A percentile compares a stretch with the other conserved stretches of the same genome.
Evolutionary conservation across 2,888 invertebrate genomes (phyloP).

Genomic region (Crepidodera aurea): DNA sequence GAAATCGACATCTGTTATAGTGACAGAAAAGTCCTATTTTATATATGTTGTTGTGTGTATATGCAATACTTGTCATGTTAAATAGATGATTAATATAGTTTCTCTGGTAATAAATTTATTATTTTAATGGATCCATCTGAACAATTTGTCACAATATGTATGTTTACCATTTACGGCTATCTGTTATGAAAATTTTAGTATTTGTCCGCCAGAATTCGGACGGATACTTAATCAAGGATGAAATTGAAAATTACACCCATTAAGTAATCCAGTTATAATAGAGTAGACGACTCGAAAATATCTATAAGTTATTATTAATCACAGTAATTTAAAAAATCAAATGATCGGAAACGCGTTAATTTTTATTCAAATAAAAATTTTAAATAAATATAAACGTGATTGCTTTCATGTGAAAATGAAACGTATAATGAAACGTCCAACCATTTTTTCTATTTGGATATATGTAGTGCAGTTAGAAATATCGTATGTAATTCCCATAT

Average conservation of each 20-base stretch:
- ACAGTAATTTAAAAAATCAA: no score
- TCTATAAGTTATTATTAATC: no score
- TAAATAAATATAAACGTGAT: no score
- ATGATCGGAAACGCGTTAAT: no score
- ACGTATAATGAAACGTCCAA: no score
- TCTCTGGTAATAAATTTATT: constrained; percentile 36
- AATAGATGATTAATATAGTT: constrained; percentile 35
- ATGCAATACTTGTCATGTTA: constrained; percentile 37
- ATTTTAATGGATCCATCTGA: constrained; percentile 37
- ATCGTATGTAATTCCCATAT: no score
- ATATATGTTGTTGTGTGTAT: constrained; percentile 34
- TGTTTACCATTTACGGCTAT: constrained; percentile 30
- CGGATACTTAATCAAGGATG: constrained; percentile 4
- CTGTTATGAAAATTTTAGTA: constrained; percentile 31
- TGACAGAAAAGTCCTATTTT: constrained; percentile 27
- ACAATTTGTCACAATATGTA: constrained; percentile 34
- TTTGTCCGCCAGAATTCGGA: constrained; percentile 6
- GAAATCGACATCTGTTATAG: neutral
- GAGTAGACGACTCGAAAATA: neutral
- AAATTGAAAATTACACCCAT: constrained; percentile 10
- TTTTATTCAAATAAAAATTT: no score
- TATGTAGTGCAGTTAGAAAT: no score
- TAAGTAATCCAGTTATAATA: neutral
- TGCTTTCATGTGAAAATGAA: no score
- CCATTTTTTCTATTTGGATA: no score